Conservation (phyloP, 2,888 invertebrate species). For the Drosophila neotestacea region DNA sequence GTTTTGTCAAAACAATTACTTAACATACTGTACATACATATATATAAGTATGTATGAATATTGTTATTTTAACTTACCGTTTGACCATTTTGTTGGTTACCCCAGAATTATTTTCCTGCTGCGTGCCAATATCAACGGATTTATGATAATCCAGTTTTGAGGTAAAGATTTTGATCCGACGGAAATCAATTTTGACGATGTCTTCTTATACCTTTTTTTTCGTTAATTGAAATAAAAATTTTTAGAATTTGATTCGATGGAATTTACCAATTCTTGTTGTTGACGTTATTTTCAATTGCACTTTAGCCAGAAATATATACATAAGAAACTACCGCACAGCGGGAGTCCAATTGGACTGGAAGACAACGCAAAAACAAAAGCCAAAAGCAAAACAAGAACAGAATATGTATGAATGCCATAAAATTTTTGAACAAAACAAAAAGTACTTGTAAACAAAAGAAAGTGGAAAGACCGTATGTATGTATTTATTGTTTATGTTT, state of each 20-base stretch:
- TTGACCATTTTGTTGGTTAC: slow-evolving; percentile 86
- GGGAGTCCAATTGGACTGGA: slow-evolving; percentile 64
- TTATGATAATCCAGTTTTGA: slow-evolving; percentile 85
- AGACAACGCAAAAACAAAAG: slow-evolving; percentile 35
- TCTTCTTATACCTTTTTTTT: slow-evolving; percentile 57
- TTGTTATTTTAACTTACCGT: slow-evolving; percentile 80
- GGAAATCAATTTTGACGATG: slow-evolving; percentile 84
- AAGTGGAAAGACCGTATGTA: slow-evolving; percentile 13
- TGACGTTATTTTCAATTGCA: slow-evolving; percentile 1
- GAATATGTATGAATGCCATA: slow-evolving; percentile 20
- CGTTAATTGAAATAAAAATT: slow-evolving; percentile 8
- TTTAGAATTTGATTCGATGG: slow-evolving; percentile 4
- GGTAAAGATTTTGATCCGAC: slow-evolving; percentile 84
- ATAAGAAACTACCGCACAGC: slow-evolving; percentile 31
- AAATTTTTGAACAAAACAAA: slow-evolving; percentile 34
- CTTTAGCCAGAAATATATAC: not conserved
- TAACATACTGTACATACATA: too few species aligned
- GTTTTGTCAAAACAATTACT: too few species aligned
- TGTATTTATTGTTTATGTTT: slow-evolving; percentile 44
- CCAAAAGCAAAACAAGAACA: slow-evolving; percentile 25
- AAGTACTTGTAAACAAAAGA: slow-evolving; percentile 38
- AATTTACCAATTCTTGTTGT: not conserved
- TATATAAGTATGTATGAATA: too few species aligned
- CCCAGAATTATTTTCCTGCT: slow-evolving; percentile 85
- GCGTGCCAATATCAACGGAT: slow-evolving; percentile 85